Percentiles rank a stretch among this genome's conserved stretches.
Conservation (phyloP, 2,888 invertebrate species). For the Colletes collaris region DNA sequence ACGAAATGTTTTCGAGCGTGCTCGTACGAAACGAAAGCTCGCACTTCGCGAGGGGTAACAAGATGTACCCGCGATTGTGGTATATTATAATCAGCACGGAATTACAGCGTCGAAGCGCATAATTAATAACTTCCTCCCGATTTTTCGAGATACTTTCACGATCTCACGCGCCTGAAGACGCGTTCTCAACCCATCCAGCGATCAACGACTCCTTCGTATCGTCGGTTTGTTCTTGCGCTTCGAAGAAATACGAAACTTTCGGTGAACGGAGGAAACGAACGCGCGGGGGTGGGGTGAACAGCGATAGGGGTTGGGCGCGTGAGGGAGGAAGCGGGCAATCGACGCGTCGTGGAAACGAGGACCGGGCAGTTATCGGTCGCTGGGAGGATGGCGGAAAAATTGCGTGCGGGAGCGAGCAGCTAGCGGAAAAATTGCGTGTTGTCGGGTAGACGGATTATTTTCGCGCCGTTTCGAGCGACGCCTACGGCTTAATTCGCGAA, state of each 20-base stretch:
- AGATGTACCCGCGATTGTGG: constrained; percentile 19
- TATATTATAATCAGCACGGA: constrained; percentile 30
- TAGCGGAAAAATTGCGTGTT: constrained; percentile 57
- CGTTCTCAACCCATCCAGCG: constrained; percentile 31
- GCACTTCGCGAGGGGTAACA: constrained; percentile 15
- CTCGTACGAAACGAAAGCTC: constrained; percentile 18
- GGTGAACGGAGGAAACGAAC: no score
- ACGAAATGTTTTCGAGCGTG: constrained; percentile 1
- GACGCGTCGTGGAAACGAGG: constrained; percentile 2
- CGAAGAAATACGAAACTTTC: no score
- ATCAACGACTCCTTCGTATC: constrained; percentile 15
- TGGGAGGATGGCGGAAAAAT: constrained; percentile 28
- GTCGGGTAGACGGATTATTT: constrained; percentile 62
- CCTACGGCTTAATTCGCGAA: constrained; percentile 59
- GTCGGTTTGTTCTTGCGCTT: no score
- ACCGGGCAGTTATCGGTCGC: constrained; percentile 12
- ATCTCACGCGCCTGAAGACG: constrained; percentile 27
- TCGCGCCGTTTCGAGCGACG: constrained; percentile 63
- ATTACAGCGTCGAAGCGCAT: constrained; percentile 37
- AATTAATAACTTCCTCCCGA: constrained; percentile 46
- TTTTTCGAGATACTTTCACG: constrained; percentile 22
- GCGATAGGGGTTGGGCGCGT: not conserved
- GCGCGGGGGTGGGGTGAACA: no score
- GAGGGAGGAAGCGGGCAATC: constrained; percentile 17
- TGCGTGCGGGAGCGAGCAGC: constrained; percentile 30